Conservation (phyloP, 2,113 vertebrate species). For the Pluvianellus socialis region DNA sequence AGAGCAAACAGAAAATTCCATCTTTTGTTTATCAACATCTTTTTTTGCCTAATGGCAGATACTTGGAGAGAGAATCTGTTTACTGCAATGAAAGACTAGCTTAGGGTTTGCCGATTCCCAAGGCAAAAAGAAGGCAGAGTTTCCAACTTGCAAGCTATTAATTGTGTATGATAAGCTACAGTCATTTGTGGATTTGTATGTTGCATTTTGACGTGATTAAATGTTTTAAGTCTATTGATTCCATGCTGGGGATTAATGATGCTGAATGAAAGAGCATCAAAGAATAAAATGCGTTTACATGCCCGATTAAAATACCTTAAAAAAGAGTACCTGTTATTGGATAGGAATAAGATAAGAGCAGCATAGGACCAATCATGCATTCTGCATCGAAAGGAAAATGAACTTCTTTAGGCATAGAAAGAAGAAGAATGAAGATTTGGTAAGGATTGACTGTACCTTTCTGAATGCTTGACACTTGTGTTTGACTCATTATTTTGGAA, state of each 20-base stretch:
- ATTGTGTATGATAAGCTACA: constrained; percentile 25
- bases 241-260: constrained; percentile 69
- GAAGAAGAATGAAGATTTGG: constrained; percentile 22
- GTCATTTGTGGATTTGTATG: constrained; percentile 49
- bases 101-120: neutral
- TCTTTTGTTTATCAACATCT: neutral
- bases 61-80: constrained; percentile 1
- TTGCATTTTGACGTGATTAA: constrained; percentile 63
- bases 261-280: constrained; percentile 60
- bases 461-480: neutral
- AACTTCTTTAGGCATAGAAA: constrained; percentile 10
- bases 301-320: constrained; percentile 42
- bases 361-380: neutral
- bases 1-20: constrained; percentile 11
- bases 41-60: neutral
- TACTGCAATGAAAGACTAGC: neutral
- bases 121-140: neutral
- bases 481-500: constrained; percentile 27
- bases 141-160: constrained; percentile 17
- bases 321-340: constrained; percentile 37
- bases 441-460: constrained; percentile 33
- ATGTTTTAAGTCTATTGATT: constrained; percentile 70
- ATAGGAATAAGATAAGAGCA: neutral
- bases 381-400: neutral
- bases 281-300: constrained; percentile 58